Evolutionary conservation across 2,113 vertebrate genomes (phyloP).

Genomic region (Aplodontia rufa): DNA sequence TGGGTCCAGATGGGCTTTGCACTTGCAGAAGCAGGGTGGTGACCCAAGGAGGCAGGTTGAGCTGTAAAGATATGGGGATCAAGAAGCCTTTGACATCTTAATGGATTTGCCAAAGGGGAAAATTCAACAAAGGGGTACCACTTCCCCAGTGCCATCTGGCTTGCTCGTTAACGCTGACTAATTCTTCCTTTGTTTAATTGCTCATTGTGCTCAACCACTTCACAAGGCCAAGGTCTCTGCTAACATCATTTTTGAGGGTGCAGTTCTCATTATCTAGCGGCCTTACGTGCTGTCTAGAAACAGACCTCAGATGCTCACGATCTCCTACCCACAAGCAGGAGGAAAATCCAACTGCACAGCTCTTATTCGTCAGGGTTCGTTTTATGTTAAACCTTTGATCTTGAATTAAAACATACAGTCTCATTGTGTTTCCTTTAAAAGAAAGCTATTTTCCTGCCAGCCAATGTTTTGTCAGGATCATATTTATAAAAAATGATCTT

Average conservation of each 20-base stretch:
- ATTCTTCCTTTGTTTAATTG: constrained; percentile 80
- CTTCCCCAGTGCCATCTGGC: constrained; percentile 66
- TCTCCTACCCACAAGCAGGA: constrained; percentile 60
- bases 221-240: constrained; percentile 62
- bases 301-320: not conserved
- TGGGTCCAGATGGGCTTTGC: not conserved
- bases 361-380: constrained; percentile 49
- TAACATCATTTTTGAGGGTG: constrained; percentile 52
- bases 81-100: not conserved
- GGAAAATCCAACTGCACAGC: not conserved
- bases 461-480: constrained; percentile 66
- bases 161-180: constrained; percentile 75
- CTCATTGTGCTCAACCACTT: constrained; percentile 70
- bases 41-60: not conserved
- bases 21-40: not conserved
- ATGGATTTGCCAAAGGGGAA: not conserved
- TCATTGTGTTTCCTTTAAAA: constrained; percentile 54
- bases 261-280: constrained; percentile 62
- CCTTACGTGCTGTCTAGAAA: constrained; percentile 73
- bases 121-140: constrained; percentile 59
- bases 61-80: accelerated
- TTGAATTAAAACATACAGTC: constrained; percentile 73
- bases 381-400: constrained; percentile 69
- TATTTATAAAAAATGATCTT: constrained; percentile 80
- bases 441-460: constrained; percentile 29